Conservation (phyloP, 2,113 vertebrate genomes). For the Anguilla rostrata region DNA sequence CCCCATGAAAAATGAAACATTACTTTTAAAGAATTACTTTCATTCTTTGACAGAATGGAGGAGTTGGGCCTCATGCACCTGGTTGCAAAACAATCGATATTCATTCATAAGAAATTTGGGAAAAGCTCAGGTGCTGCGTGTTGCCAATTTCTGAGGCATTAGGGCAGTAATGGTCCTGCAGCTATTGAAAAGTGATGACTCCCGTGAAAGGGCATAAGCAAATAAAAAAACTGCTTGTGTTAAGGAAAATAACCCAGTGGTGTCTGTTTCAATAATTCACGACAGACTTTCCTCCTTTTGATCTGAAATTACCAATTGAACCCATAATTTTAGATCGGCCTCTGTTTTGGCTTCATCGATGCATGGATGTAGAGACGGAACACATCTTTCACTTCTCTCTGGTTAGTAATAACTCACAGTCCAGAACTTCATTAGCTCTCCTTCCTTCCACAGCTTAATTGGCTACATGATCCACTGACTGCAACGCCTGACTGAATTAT, state of each 20-base stretch:
- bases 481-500: constrained; percentile 21
- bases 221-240: constrained; percentile 3
- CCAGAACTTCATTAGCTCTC: constrained; percentile 26
- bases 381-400: not conserved
- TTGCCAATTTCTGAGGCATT: constrained; percentile 18
- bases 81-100: constrained; percentile 20
- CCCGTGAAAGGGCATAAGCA: not conserved
- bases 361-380: constrained; percentile 1
- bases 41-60: not conserved
- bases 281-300: not conserved
- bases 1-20: constrained; percentile 50
- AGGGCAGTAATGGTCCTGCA: constrained; percentile 4
- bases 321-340: not conserved
- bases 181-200: constrained; percentile 14
- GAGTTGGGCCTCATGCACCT: constrained; percentile 16
- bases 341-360: not conserved
- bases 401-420: not conserved
- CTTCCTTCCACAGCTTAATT: constrained; percentile 11
- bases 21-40: constrained; percentile 22
- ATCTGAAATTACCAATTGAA: constrained; percentile 5
- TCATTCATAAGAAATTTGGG: not conserved
- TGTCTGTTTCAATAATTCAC: not conserved
- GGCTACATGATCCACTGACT: constrained; percentile 12
- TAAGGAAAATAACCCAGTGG: not conserved
- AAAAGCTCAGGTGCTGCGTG: not conserved